Percentiles rank a stretch among this genome's conserved stretches.
Conservation (phyloP, 2,888 invertebrate species). For the Sycophila texana region DNA sequence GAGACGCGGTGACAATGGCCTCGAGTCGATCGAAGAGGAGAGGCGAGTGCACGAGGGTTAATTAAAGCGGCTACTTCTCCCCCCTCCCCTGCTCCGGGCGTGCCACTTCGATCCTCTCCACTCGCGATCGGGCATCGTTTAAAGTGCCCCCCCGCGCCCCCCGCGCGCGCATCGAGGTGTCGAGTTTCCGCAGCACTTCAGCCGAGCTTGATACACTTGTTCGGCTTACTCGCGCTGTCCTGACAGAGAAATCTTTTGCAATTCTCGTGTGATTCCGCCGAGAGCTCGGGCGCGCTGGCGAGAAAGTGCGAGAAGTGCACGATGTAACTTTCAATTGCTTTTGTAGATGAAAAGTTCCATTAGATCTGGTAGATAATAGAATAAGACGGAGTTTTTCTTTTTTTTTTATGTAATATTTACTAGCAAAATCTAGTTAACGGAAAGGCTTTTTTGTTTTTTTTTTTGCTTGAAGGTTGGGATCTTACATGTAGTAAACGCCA, state of each 20-base stretch:
- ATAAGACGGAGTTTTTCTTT: no score
- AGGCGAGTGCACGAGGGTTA: conserved; percentile 44
- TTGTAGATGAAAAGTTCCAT: no score
- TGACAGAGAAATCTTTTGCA: not conserved
- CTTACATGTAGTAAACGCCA: no score
- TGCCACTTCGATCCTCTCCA: not conserved
- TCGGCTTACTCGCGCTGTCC: not conserved
- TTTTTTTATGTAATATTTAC: no score
- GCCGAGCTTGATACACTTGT: not conserved
- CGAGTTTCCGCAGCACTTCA: conserved; percentile 26
- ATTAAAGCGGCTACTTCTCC: conserved; percentile 33
- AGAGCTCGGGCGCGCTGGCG: not conserved
- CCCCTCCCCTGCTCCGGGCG: not conserved
- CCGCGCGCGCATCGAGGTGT: conserved; percentile 28
- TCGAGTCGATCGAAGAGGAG: conserved; percentile 29
- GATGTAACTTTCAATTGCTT: no score
- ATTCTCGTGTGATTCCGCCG: not conserved
- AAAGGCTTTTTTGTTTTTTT: no score
- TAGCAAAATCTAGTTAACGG: no score
- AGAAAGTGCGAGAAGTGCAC: no score
- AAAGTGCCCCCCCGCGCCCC: conserved; percentile 18
- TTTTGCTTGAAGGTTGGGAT: no score
- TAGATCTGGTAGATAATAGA: no score
- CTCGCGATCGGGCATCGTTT: not conserved
- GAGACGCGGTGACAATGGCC: conserved; percentile 42